Evolutionary conservation across 2,797 vertebrate genomes (phyloP).

Genomic region (Moxostoma hubbsi): DNA sequence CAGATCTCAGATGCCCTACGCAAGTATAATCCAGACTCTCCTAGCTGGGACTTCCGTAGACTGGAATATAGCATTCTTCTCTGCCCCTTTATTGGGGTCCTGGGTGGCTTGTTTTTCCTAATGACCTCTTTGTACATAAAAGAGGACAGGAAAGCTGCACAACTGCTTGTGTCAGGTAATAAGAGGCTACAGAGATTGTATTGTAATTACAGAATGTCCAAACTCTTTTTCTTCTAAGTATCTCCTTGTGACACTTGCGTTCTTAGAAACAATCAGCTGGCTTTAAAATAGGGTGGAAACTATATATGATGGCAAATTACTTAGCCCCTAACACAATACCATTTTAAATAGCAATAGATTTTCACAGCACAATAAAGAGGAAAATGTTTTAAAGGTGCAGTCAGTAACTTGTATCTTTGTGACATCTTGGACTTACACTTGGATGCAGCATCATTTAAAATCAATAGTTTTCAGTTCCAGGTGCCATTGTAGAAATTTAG

Average conservation of each 20-base stretch:
- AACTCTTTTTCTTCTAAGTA: not conserved
- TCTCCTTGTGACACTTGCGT: not conserved
- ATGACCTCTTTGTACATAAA: slow-evolving; percentile 78
- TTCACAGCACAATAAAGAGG: too few species aligned
- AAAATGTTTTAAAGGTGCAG: too few species aligned
- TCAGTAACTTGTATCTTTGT: too few species aligned
- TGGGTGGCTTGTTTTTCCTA: slow-evolving; percentile 86
- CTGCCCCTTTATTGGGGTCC: slow-evolving; percentile 75
- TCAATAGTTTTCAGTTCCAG: too few species aligned
- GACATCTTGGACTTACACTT: too few species aligned
- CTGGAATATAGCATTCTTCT: slow-evolving; percentile 85
- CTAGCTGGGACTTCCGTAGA: slow-evolving; percentile 78
- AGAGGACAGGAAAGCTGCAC: slow-evolving; percentile 75
- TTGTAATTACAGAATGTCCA: not conserved
- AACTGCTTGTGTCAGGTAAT: slow-evolving; percentile 72
- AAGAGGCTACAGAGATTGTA: not conserved
- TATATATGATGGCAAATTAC: too few species aligned
- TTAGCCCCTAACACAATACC: too few species aligned
- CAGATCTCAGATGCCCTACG: slow-evolving; percentile 82
- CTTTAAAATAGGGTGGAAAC: not conserved
- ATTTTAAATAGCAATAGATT: too few species aligned
- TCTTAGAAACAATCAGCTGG: not conserved
- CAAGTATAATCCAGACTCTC: slow-evolving; percentile 46
- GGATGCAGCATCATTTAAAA: too few species aligned
- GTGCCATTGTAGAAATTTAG: too few species aligned